Evolutionary conservation across 2,888 invertebrate species (phyloP).

Genomic region (Leucophenga montana): DNA sequence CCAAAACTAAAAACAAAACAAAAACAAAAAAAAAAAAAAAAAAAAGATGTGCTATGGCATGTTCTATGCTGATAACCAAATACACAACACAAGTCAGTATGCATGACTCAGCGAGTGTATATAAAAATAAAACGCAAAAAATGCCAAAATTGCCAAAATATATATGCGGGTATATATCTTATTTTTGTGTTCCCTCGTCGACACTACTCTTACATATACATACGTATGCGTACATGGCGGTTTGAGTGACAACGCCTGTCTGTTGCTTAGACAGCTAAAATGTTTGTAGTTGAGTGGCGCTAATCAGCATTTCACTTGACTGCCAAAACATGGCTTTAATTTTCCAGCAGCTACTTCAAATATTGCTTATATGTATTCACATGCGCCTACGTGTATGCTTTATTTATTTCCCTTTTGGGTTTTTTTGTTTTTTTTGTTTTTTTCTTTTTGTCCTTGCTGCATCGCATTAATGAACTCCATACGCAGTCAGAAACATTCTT

Average conservation of each 20-base stretch:
- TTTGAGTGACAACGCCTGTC: conserved; percentile 23
- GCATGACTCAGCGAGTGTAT: conserved; percentile 15
- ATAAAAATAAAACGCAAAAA: background rate
- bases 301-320: conserved; percentile 21
- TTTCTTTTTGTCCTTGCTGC: background rate
- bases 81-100: background rate
- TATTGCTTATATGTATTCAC: too few species aligned
- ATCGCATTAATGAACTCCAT: conserved; percentile 47
- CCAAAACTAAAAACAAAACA: background rate
- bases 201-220: background rate
- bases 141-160: background rate
- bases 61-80: conserved; percentile 13
- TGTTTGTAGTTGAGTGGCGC: conserved; percentile 12
- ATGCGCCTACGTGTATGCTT: background rate
- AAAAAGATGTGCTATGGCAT: background rate
- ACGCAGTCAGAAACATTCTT: background rate
- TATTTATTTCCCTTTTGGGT: conserved; percentile 14
- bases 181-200: background rate
- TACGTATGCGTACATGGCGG: too few species aligned
- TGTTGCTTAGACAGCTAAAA: conserved; percentile 21
- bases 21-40: background rate
- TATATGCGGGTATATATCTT: conserved; percentile 12
- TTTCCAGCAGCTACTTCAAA: background rate
- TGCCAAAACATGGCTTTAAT: background rate
- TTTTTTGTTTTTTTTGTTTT: conserved; percentile 25